Evolutionary conservation across 2,888 invertebrate species (phyloP).

Genomic region (Brenthis ino): DNA sequence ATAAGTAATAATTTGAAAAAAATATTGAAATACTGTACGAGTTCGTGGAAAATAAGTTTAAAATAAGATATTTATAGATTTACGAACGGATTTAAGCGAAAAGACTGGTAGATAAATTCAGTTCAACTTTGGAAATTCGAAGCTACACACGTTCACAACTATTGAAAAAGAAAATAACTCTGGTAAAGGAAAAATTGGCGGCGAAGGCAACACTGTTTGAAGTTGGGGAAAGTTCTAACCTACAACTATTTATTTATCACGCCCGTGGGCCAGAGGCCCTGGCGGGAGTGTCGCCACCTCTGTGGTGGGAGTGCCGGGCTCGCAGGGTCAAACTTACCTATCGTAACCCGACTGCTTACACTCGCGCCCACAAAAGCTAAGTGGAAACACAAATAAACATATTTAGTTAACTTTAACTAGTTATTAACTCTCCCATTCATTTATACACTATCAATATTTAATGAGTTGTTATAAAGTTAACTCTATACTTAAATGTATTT

Average conservation of each 20-base stretch:
- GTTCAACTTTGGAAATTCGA: slow-evolving; percentile 31
- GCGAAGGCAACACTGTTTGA: slow-evolving; percentile 49
- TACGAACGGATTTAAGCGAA: slow-evolving; percentile 23
- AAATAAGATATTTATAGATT: slow-evolving; percentile 21
- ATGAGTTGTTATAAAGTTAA: slow-evolving; percentile 22
- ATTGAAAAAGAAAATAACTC: slow-evolving; percentile 63
- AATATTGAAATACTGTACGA: neutral
- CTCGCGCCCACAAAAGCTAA: slow-evolving; percentile 36
- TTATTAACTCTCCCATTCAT: slow-evolving; percentile 44
- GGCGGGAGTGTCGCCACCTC: too few species aligned
- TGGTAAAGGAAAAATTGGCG: slow-evolving; percentile 58
- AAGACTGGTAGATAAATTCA: slow-evolving; percentile 26
- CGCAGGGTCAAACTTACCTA: slow-evolving; percentile 9
- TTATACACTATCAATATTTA: slow-evolving; percentile 44
- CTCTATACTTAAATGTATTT: too few species aligned
- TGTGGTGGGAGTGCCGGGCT: too few species aligned
- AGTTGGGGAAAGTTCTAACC: slow-evolving; percentile 62
- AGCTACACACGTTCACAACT: slow-evolving; percentile 44
- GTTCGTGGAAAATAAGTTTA: neutral
- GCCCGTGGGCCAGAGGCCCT: slow-evolving; percentile 52
- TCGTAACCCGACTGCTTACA: slow-evolving; percentile 15
- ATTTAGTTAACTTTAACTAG: slow-evolving; percentile 42
- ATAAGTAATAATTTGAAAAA: too few species aligned
- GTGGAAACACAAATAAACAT: slow-evolving; percentile 47
- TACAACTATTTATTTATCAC: slow-evolving; percentile 73